Percentiles rank a stretch among this genome's conserved stretches.
phyloP scores from a whole-genome alignment of 64 coral and sea anemone genomes.

The Cladopsammia gracilis region DNA sequence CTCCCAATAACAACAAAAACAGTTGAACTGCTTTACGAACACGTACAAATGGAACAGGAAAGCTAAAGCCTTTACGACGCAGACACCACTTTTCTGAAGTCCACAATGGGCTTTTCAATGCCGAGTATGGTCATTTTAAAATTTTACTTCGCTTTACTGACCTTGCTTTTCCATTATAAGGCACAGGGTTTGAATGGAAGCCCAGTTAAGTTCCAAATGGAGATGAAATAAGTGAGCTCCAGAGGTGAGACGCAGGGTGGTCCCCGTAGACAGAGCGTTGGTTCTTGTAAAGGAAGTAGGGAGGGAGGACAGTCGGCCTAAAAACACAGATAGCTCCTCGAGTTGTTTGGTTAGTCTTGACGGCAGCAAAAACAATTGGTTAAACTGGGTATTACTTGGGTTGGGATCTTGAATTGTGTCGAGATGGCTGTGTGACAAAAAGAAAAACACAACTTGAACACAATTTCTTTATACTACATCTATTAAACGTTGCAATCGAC shows the following conservation, averaged over 20 bases:
- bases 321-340: conserved; percentile 40
- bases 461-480: background rate
- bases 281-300: conserved; percentile 38
- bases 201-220: conserved; percentile 78
- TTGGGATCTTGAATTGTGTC: background rate
- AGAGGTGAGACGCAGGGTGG: conserved; percentile 24
- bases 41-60: no score
- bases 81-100: no score
- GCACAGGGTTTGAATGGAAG: conserved; percentile 55
- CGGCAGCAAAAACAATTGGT: conserved; percentile 18
- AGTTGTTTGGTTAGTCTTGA: conserved; percentile 52
- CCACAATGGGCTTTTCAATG: no score
- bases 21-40: no score
- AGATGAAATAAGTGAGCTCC: conserved; percentile 74
- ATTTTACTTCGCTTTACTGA: no score
- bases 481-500: no score
- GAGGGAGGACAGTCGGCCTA: conserved; percentile 58
- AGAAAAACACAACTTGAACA: background rate
- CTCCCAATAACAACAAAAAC: no score
- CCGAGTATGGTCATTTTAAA: no score
- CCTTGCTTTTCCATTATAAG: conserved; percentile 57
- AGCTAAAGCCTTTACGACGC: no score
- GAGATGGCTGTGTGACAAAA: background rate
- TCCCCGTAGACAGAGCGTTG: background rate
- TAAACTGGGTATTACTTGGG: background rate